A percentile compares a stretch with the other conserved stretches of the same genome.
These are phyloP conservation scores for Pampusana beccarii DNA, from an alignment of 2,113 vertebrate genomes.

Conservation along the genomic window DNA sequence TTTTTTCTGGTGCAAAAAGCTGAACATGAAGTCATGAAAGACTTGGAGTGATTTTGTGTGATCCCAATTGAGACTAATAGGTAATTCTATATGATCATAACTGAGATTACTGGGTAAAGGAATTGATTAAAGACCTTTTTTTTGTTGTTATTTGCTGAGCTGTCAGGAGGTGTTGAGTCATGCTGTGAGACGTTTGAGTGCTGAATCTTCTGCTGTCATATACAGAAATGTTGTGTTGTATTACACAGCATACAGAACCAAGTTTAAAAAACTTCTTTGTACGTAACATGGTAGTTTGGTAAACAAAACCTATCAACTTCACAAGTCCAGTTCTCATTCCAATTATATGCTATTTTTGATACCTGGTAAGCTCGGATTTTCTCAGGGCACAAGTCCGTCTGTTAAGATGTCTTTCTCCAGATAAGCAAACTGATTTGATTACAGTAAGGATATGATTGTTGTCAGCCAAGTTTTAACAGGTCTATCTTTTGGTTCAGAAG, in stretches of 20 bases:
- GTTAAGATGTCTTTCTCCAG: constrained; percentile 19
- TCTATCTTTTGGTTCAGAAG: background rate
- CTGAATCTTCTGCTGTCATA: constrained; percentile 31
- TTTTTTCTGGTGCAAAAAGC: background rate
- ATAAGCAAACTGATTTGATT: constrained; percentile 6
- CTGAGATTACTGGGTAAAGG: constrained; percentile 14
- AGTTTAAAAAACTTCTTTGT: background rate
- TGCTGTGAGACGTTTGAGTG: background rate
- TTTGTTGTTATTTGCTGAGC: constrained; percentile 36
- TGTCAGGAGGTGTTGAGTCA: constrained; percentile 57
- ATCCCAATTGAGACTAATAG: constrained; percentile 13
- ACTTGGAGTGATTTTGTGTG: constrained; percentile 17
- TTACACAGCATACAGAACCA: constrained; percentile 1
- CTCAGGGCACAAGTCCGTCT: background rate
- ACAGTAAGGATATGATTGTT: background rate
- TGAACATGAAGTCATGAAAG: constrained; percentile 45
- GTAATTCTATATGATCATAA: background rate
- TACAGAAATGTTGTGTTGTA: background rate
- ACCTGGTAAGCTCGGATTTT: background rate
- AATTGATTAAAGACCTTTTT: constrained; percentile 19
- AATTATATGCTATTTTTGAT: background rate
- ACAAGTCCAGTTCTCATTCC: background rate
- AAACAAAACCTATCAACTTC: constrained; percentile 21
- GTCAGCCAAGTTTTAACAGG: background rate
- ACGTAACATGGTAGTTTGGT: background rate